Evolutionary conservation across 2,113 vertebrate genomes (phyloP), one percentile per base, ranked within the genome.

Genomic region (Vidua macroura): DNA sequence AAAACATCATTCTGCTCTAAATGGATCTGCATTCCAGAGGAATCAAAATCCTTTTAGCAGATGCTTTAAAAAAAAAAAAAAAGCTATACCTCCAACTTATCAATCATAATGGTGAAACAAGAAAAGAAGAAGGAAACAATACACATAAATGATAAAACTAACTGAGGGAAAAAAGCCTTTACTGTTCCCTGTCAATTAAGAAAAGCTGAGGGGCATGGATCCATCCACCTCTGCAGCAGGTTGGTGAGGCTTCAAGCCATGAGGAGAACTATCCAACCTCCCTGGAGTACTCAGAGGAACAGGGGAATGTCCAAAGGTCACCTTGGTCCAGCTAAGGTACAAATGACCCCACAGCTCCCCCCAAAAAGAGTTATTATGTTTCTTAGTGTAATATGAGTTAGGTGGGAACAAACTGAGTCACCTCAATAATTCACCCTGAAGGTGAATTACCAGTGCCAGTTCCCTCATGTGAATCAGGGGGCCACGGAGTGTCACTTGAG

Each of bases 1-100:
- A 86, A 93, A 95, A 74, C 67, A 85, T 62, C 85, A 89, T 78
- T 78, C 73, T 81, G 37, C 72, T 93, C 23, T 18, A 74, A 80
- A 74, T 33, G 59, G 81, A 92, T 68, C 39, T 88, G 72, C 28
- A 78, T 96, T 86, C 73, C 68, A 56, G 37, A 72, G 22, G 79
- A 96, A 92, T 80, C 58, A 59, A 83, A 92, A 64, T 5, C 16
- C 62, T 88, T 82, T 83, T 83, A 80, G 80, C 55, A 92, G 30
- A 72, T 8, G 21, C 13, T 46, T 83, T 28, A 22, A n/a, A 24
- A 46, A 76, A 59, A 63, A 77, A 46, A 10, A 11, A 6, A 44
- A 59, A 86, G 39, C 35, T 62, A 18, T 35, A 22, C 49, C 23
- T 86, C 56, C n/a, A 83, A 59, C 13, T 93, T 86, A 52, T 49